Evolutionary conservation across 2,888 invertebrate species (phyloP).

Genomic region (Brachypalpus laphriformis): DNA sequence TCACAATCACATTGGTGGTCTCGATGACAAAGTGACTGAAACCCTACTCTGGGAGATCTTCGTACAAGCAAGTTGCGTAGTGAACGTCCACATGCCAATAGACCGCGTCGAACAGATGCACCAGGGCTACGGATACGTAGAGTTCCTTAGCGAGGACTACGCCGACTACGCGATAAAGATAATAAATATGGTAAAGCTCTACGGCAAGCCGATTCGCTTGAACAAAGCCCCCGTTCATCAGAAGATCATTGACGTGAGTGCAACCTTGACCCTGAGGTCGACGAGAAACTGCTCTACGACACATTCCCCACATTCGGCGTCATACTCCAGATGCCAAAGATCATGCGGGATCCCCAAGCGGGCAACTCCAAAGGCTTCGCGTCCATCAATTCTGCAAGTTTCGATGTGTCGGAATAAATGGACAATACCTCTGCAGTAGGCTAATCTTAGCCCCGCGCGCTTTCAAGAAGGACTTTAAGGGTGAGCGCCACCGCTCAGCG

Average conservation of each 20-base stretch:
- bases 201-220: conserved; percentile 98
- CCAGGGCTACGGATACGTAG: conserved; percentile 99
- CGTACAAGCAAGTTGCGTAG: conserved; percentile 99
- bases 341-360: conserved; percentile 99
- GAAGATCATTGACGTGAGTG: conserved; percentile 99
- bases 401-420: conserved; percentile 99
- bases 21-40: conserved; percentile 99
- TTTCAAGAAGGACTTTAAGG: conserved; percentile 99
- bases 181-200: conserved; percentile 99
- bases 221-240: conserved; percentile 99
- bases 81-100: conserved; percentile 99
- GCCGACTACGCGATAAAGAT: conserved; percentile 99
- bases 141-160: conserved; percentile 99
- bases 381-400: conserved; percentile 99
- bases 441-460: conserved; percentile 99
- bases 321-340: conserved; percentile 99
- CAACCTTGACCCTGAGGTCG: conserved; percentile 99
- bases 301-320: conserved; percentile 99
- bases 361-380: conserved; percentile 99
- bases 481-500: conserved; percentile 99
- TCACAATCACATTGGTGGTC: conserved; percentile 99
- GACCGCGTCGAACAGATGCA: conserved; percentile 99
- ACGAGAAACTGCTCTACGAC: conserved; percentile 98
- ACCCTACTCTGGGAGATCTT: conserved; percentile 99
- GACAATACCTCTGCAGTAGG: conserved; percentile 98